Evolutionary conservation across 2,888 invertebrate genomes (phyloP).

Genomic region (Tenthredo livida): DNA sequence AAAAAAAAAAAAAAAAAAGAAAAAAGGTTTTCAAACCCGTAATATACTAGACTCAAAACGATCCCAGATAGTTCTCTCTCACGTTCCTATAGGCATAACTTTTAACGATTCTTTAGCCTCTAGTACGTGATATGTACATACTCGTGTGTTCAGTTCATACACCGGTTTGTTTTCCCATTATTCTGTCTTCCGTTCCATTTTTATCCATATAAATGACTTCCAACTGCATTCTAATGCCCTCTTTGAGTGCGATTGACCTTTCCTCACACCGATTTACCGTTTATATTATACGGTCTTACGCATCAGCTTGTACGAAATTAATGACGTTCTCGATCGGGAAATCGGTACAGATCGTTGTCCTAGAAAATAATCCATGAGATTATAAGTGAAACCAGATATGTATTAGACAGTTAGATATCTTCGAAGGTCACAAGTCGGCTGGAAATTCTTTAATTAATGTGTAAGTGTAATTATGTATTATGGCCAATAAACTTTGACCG

Average conservation of each 20-base stretch:
- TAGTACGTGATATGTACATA: not conserved
- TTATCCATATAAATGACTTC: not conserved
- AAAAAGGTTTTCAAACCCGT: not conserved
- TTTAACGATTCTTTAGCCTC: conserved; percentile 19
- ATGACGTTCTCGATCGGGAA: not conserved
- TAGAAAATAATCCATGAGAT: not conserved
- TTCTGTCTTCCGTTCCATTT: conserved; percentile 17
- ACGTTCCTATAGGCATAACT: not conserved
- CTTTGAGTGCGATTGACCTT: not conserved
- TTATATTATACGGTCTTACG: not conserved
- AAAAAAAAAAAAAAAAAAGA: not conserved
- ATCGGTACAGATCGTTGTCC: not conserved
- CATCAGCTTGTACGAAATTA: not conserved
- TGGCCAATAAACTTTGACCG: not conserved
- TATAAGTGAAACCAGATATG: not conserved
- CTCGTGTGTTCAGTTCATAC: not conserved
- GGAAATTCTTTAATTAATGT: not conserved
- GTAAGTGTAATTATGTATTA: not conserved
- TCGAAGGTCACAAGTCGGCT: not conserved
- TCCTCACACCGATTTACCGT: not conserved
- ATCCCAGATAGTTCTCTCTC: not conserved
- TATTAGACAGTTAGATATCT: not conserved
- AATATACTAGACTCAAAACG: not conserved
- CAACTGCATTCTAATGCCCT: not conserved
- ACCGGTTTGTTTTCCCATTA: conserved; percentile 2